Base-by-base conservation (phyloP, 2,113 vertebrate genomes). In the Alectura lathami region DNA sequence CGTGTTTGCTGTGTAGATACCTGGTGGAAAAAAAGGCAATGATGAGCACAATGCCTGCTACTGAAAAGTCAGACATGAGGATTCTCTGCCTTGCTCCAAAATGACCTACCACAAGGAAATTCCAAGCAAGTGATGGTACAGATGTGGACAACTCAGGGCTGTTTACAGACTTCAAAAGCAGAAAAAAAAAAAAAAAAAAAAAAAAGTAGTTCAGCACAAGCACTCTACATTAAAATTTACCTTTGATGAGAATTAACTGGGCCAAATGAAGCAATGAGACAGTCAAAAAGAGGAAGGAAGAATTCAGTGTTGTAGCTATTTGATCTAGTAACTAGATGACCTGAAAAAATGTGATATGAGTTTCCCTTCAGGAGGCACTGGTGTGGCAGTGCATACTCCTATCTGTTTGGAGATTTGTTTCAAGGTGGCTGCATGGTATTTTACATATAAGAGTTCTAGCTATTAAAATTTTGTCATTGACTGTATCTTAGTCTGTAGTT, bases 171-270 rank as follows among this genome's bases (percentile, higher is more conserved):
- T 66, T 56, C 13, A 73, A 73, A 50, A 36, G 24, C 7, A 50
- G 67, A 29, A 36, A 79, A 12, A n/a, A n/a, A n/a, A n/a, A n/a
- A n/a, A n/a, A n/a, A 29, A 36, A 79, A 12, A n/a, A n/a, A n/a
- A n/a, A 83, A 43, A 7, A 0, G 0, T 29, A 13, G 21, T 43
- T 63, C 83, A 82, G 32, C 0, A 1, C 48, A 63, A 82, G 57
- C 10, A 30, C 21, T 48, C 69, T 51, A 36, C 4, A 4, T 30
- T 34, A 70, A 86, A 70, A 40, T 13, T 29, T 45, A 72, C 3
- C 7, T 69, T 60, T 72, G 11, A 9, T 56, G 47, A 30, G 16
- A n/a, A n/a, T n/a, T n/a, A n/a, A n/a, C n/a, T n/a, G 4, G 42
- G 16, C 50, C 36, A 16, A 88, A 74, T 30, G 48, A 83, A 83